phyloP scores from a whole-genome alignment of 2,113 vertebrate species.

The Lynx canadensis region DNA sequence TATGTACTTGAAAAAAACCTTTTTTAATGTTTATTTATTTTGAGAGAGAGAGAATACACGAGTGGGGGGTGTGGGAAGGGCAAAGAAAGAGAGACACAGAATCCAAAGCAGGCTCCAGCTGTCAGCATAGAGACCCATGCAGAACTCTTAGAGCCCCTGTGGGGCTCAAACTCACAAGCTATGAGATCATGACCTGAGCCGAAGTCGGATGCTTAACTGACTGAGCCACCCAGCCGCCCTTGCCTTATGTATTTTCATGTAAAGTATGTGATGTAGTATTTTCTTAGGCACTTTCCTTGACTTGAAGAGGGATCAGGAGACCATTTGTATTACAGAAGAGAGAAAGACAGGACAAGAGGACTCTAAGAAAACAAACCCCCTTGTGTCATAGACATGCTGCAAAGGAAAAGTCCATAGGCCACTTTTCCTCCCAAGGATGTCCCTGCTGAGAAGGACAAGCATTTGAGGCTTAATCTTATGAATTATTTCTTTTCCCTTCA shows the following conservation, averaged over 20 bases:
- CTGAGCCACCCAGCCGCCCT: too few species aligned
- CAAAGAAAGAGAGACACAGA: too few species aligned
- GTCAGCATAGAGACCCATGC: too few species aligned
- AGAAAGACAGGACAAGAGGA: background rate
- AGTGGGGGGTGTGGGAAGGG: too few species aligned
- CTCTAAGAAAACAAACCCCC: background rate
- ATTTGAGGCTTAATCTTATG: background rate
- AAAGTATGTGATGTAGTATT: background rate
- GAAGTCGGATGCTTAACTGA: too few species aligned
- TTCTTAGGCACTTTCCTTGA: slow-evolving; percentile 10
- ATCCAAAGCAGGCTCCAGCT: too few species aligned
- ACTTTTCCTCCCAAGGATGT: background rate
- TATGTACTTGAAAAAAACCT: background rate
- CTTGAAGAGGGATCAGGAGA: background rate
- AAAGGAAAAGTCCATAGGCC: background rate
- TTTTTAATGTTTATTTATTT: too few species aligned
- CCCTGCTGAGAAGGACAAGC: background rate
- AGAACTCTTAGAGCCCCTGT: too few species aligned
- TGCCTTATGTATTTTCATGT: background rate
- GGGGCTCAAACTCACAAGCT: too few species aligned
- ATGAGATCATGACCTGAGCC: too few species aligned
- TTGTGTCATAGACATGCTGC: background rate
- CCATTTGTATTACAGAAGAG: background rate
- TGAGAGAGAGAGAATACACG: too few species aligned
- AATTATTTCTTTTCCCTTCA: slow-evolving; percentile 15